phyloP scores from a whole-genome alignment of 2,113 vertebrate species.

The chimpanzee (Pan troglodytes) region DNA sequence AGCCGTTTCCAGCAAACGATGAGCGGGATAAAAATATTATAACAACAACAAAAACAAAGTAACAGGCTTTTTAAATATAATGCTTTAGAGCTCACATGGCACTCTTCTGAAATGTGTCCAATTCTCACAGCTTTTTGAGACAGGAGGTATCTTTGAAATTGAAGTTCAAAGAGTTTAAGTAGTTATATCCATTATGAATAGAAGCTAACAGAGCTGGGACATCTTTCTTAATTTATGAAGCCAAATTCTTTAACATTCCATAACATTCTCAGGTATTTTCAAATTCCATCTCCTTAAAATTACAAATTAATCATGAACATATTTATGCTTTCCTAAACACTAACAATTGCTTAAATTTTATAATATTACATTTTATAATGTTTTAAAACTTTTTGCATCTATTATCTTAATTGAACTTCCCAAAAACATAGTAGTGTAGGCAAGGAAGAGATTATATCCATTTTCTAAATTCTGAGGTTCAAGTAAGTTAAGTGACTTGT shows the following conservation, averaged over 20 bases:
- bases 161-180: not conserved
- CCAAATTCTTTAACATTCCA: not conserved
- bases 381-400: not conserved
- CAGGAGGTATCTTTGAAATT: not conserved
- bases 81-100: not conserved
- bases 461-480: conserved; percentile 5
- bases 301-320: not conserved
- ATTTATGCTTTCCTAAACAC: not conserved
- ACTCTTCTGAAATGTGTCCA: not conserved
- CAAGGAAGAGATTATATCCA: not conserved
- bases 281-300: not conserved
- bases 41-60: not conserved
- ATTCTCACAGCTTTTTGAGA: not conserved
- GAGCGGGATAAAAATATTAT: not conserved
- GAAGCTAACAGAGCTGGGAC: not conserved
- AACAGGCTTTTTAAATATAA: not conserved
- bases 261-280: not conserved
- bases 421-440: not conserved
- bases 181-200: not conserved
- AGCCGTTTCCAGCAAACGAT: not conserved
- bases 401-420: not conserved
- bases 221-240: not conserved
- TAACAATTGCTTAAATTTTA: not conserved
- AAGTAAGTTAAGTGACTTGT: not conserved
- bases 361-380: not conserved